These are phyloP conservation scores for Myotis myotis DNA, from an alignment of 2,797 vertebrate genomes.

Conservation along the genomic window DNA sequence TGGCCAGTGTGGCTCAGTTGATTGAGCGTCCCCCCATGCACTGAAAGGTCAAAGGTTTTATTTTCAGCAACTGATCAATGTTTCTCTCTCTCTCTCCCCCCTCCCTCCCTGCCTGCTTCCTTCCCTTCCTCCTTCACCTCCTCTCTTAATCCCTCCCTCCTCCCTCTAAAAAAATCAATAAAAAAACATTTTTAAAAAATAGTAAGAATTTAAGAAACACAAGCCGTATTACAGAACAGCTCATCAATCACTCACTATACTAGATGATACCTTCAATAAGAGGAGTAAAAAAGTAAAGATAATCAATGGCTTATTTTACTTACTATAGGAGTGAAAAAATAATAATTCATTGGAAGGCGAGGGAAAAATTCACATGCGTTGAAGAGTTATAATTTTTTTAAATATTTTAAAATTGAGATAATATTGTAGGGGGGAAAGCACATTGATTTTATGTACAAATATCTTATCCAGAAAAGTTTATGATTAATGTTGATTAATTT, in stretches of 20 bases:
- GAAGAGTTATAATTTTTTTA: not conserved
- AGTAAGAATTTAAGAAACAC: not conserved
- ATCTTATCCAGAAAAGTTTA: not conserved
- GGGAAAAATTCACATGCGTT: not conserved
- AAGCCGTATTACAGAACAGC: not conserved
- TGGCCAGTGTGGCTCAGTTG: too few species aligned
- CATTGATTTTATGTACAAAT: not conserved
- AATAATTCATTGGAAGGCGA: not conserved
- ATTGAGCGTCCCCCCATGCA: too few species aligned
- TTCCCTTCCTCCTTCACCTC: too few species aligned
- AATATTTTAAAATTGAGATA: not conserved
- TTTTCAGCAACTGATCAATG: too few species aligned
- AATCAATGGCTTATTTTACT: not conserved
- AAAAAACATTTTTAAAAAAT: not conserved
- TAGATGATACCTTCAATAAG: not conserved
- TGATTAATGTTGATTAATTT: not conserved
- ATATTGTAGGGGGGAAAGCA: not conserved
- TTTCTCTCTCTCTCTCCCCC: too few species aligned
- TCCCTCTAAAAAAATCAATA: too few species aligned
- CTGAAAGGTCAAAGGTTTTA: too few species aligned
- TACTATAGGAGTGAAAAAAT: not conserved
- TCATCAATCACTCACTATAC: not conserved
- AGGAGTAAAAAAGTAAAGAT: not conserved
- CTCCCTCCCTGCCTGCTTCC: too few species aligned
- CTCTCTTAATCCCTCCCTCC: too few species aligned